Evolutionary conservation across 2,797 vertebrate genomes (phyloP).

Genomic region (Pseudocheirus occidentalis): DNA sequence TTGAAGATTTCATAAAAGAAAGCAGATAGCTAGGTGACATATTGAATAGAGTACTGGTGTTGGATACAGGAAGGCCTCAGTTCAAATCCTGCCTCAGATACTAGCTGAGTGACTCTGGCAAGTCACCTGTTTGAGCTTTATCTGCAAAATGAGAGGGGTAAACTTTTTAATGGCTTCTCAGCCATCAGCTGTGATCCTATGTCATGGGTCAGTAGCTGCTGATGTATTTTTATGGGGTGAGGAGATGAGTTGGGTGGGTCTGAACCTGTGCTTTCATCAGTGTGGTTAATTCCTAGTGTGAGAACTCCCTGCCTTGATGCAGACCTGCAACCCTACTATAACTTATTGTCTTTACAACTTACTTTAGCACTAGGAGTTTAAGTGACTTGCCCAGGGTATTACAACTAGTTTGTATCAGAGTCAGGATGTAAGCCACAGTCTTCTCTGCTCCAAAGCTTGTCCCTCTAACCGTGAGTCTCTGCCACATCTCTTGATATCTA

Average conservation of each 20-base stretch:
- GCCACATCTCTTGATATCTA: not conserved
- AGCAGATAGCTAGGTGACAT: not conserved
- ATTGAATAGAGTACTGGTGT: not conserved
- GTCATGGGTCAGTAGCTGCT: not conserved
- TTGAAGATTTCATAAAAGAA: not conserved
- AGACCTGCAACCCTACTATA: not conserved
- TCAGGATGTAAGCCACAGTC: not conserved
- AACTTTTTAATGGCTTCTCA: not conserved
- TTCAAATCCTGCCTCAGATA: not conserved
- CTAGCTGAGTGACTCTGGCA: not conserved
- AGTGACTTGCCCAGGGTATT: not conserved
- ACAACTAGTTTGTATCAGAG: not conserved
- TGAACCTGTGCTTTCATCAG: not conserved
- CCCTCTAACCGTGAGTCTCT: not conserved
- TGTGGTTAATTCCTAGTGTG: not conserved
- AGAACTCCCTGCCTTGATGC: not conserved
- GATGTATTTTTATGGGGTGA: not conserved
- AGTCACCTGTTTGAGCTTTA: not conserved
- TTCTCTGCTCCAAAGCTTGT: not conserved
- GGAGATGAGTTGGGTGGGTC: not conserved
- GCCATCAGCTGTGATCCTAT: not conserved
- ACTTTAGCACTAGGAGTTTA: not conserved
- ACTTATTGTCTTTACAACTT: not conserved
- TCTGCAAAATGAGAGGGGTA: not conserved
- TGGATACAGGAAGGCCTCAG: not conserved